Base-by-base conservation (phyloP, 1,140 invertebrate species). In the Scaptomyza pallida region DNA sequence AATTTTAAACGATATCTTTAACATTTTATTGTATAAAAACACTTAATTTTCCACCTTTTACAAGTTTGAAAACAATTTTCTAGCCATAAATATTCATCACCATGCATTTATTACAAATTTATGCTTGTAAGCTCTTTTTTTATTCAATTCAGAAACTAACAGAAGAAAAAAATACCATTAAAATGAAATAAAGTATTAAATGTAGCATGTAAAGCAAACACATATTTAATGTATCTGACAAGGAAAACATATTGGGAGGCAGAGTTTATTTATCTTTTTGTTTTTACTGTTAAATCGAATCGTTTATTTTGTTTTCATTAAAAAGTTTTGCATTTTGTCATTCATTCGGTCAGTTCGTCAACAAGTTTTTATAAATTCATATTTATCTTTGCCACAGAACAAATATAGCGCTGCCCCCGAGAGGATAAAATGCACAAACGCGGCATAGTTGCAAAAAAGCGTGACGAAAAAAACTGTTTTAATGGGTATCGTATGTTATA, bases 261-360 rank as follows among this genome's bases (percentile, higher is more conserved):
- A 19, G 26, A 44, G 17, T 47, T n/a, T 62, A 51, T 41, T 12
- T 54, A 30, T 41, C 41, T 33, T 21, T 52, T 4, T 23, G 5
- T 77, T 61, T 54, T 62, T 52, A 19, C 47, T 50, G 50, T 6
- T 5, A 26, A 4, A 26, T 26, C 23, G 23, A 26, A 26, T 13
- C 40, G 65, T 70, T 80, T 83, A 69, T 76, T 83, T 83, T 62
- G 30, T 21, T 76, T 73, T 85, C 79, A 85, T 83, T 83, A 83
- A 83, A 30, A 83, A 83, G 72, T 85, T 85, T 72, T 75, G 45
- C 54, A 69, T 69, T 79, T 80, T 48, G 50, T 43, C 63, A 52
- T 37, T 43, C 63, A 52, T 37, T 51, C 37, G 41, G 51, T 55
- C 68, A 35, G 45, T 65, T 37, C 52, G 68, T 62, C 77, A 65